Base-by-base conservation (phyloP, 2,888 invertebrate genomes). In the Nudaria mundana region DNA sequence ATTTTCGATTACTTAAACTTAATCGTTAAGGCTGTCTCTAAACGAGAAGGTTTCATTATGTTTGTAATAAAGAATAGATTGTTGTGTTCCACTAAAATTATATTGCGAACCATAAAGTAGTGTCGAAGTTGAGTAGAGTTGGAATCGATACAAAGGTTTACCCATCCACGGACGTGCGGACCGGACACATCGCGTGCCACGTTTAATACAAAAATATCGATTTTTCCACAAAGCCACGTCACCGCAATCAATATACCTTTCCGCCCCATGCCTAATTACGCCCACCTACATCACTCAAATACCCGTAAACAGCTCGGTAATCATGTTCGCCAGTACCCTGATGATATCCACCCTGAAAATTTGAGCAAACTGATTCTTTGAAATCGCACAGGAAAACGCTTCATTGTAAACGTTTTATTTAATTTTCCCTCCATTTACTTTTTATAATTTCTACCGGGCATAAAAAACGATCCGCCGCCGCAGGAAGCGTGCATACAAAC, bases 341-440 rank as follows among this genome's bases (percentile, higher is more conserved):
- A 70, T 73, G 76, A 76, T 76, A 73, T 66, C 71, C 71, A 69
- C 59, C 72, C 77, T 78, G 81, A 82, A 84, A 83, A 82, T 82
- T 81, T 80, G 78, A 76, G 81, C 73, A 75, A 71, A 81, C 81
- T 83, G 84, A 84, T 84, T 81, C 82, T 82, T 83, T 83, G 79
- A 85, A 85, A 84, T 81, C 76, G 85, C 79, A 82, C 86, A 85
- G 87, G 87, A 86, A 87, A 86, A 82, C 78, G 85, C 81, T 86
- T 85, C 81, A 86, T 88, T 86, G 86, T 86, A 84, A 86, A 85
- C 85, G 84, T 87, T 87, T 85, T 86, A 88, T 86, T 87, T 85
- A 86, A 87, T 85, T 88, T 87, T 87, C 86, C 87, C 85, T 86
- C 85, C 86, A 86, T 86, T 87, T 88, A 86, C 83, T 85, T 87